phyloP scores from a whole-genome alignment of 2,888 invertebrate species.

The Hypsopygia costalis region DNA sequence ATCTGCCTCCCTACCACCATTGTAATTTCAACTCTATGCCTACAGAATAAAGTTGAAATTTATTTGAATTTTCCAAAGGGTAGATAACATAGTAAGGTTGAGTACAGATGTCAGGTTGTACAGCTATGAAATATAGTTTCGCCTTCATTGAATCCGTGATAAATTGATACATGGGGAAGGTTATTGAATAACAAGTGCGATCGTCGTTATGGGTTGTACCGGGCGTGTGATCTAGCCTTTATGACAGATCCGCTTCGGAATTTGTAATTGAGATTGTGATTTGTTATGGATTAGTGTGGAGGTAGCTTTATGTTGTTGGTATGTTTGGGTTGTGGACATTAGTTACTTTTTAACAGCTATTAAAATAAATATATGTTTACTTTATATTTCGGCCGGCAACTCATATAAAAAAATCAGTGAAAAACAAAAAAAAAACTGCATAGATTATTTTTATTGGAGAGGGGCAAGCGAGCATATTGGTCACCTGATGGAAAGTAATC shows the following conservation, averaged over 20 bases:
- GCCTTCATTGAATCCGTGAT: constrained; percentile 78
- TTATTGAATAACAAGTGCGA: constrained; percentile 78
- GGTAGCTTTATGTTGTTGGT: constrained; percentile 7
- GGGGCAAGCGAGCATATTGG: too few species aligned
- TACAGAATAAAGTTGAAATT: constrained; percentile 7
- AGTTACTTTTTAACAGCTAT: too few species aligned
- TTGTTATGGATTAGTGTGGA: neutral
- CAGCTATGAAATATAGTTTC: constrained; percentile 74
- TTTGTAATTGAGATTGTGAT: constrained; percentile 20
- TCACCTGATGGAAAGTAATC: too few species aligned
- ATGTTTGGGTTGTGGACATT: neutral
- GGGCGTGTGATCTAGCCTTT: neutral
- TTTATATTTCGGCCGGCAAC: too few species aligned
- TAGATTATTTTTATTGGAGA: too few species aligned
- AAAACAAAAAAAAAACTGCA: too few species aligned
- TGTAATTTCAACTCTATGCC: constrained; percentile 14
- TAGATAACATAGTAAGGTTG: neutral
- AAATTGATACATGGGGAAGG: constrained; percentile 72
- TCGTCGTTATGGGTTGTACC: constrained; percentile 22
- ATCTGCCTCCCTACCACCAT: constrained; percentile 16
- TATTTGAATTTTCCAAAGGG: neutral
- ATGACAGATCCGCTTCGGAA: constrained; percentile 19
- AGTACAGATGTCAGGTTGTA: constrained; percentile 58
- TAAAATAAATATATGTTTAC: too few species aligned
- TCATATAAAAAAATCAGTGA: too few species aligned